Evolutionary conservation across 2,113 vertebrate genomes (phyloP).

Genomic region (Entomyzon cyanotis): DNA sequence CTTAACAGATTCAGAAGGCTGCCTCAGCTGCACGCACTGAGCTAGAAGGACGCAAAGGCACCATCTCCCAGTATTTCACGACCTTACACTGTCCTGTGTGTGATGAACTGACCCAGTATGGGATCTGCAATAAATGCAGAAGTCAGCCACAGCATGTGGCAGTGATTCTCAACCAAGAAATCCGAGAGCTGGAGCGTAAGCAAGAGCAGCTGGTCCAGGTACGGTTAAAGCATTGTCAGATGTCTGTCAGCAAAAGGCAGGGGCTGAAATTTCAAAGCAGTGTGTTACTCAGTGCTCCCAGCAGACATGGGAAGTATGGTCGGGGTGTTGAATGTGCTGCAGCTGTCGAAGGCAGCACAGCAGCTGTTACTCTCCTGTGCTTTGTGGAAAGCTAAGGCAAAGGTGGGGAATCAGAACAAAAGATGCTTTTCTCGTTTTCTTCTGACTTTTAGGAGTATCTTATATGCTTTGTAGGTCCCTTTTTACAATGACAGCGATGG

Average conservation of each 20-base stretch:
- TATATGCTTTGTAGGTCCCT: neutral
- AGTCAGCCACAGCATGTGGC: slow-evolving; percentile 89
- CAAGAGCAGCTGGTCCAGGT: slow-evolving; percentile 94
- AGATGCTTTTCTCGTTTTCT: neutral
- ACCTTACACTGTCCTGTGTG: slow-evolving; percentile 96
- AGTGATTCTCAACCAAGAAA: slow-evolving; percentile 89
- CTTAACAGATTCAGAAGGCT: slow-evolving; percentile 86
- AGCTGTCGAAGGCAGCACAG: neutral
- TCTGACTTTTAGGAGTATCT: neutral
- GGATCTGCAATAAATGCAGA: slow-evolving; percentile 89
- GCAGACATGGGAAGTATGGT: neutral
- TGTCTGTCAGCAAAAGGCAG: neutral
- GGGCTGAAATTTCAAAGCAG: neutral
- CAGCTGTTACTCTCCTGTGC: neutral
- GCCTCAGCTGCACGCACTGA: slow-evolving; percentile 74
- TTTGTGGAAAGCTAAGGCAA: neutral
- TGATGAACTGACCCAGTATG: slow-evolving; percentile 92
- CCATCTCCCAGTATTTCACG: slow-evolving; percentile 97
- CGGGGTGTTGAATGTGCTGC: fast-evolving
- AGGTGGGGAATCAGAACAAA: neutral
- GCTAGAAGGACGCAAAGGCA: slow-evolving; percentile 85
- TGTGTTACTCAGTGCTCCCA: neutral
- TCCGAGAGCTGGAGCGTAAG: slow-evolving; percentile 86
- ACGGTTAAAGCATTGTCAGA: neutral
- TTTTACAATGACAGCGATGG: neutral